Conservation (phyloP, 2,888 invertebrate genomes). For the Elegia similella region DNA sequence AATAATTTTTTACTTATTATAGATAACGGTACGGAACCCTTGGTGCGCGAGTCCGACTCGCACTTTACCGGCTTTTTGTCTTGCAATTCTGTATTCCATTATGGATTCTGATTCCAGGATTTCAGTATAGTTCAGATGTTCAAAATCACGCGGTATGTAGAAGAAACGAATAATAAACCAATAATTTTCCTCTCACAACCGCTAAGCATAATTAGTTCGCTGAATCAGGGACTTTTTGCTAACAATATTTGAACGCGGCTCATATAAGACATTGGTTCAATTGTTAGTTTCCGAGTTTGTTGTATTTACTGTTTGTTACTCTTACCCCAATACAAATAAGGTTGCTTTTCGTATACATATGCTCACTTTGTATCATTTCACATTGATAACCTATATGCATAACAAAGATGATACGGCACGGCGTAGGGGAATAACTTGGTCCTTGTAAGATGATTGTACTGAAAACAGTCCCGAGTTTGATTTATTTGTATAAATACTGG, state of each 20-base stretch:
- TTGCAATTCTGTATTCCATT: too few relatives aligned
- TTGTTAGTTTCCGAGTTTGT: neutral
- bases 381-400: conserved; percentile 5
- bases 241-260: neutral
- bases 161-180: neutral
- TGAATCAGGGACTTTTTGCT: neutral
- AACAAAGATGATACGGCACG: neutral
- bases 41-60: too few relatives aligned
- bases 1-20: too few relatives aligned
- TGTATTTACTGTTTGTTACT: neutral
- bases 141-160: too few relatives aligned
- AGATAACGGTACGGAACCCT: too few relatives aligned
- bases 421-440: neutral
- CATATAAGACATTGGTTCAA: neutral
- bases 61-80: too few relatives aligned
- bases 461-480: neutral
- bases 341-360: neutral
- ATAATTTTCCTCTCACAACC: neutral
- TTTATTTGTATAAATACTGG: neutral
- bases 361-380: neutral
- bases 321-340: neutral
- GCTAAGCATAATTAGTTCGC: neutral
- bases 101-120: too few relatives aligned
- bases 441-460: neutral
- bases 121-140: too few relatives aligned